phyloP scores from a whole-genome alignment of 2,888 invertebrate genomes.

The Drosophila acutilabella region DNA sequence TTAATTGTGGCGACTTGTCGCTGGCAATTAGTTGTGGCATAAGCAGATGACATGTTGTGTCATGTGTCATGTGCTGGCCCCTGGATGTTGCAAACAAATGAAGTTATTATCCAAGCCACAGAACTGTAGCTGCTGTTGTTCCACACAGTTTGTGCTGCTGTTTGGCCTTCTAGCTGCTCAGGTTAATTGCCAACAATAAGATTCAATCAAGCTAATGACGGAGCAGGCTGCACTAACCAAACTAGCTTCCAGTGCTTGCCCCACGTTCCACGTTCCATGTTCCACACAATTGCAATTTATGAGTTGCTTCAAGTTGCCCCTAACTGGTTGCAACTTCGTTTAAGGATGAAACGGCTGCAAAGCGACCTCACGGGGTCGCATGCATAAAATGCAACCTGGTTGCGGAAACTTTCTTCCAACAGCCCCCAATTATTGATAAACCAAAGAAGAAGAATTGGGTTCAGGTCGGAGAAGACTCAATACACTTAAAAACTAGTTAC shows the following conservation, averaged over 20 bases:
- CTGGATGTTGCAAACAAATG: conserved; percentile 55
- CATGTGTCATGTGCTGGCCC: conserved; percentile 54
- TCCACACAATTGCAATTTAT: conserved; percentile 73
- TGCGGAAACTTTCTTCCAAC: conserved; percentile 56
- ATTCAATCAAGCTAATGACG: conserved; percentile 80
- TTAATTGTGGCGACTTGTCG: conserved; percentile 75
- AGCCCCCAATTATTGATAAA: conserved; percentile 58
- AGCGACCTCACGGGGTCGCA: conserved; percentile 70
- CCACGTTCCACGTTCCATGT: conserved; percentile 18
- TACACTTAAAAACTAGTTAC: not conserved
- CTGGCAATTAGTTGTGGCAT: conserved; percentile 69
- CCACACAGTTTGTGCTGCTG: conserved; percentile 4
- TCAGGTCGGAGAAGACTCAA: not conserved
- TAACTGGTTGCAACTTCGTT: conserved; percentile 13
- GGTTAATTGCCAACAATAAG: conserved; percentile 80
- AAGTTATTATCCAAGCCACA: conserved; percentile 64
- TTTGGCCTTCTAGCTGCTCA: conserved; percentile 65
- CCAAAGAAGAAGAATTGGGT: not conserved
- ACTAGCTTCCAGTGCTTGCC: conserved; percentile 41
- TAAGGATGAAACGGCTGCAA: not conserved
- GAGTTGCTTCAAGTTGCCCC: conserved; percentile 42
- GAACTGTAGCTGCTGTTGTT: conserved; percentile 16
- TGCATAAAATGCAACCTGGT: conserved; percentile 68
- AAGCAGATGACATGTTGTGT: conserved; percentile 76
- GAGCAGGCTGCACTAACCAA: conserved; percentile 49